Evolutionary conservation across 2,797 vertebrate genomes (phyloP).

Genomic region (Coreius guichenoti): DNA sequence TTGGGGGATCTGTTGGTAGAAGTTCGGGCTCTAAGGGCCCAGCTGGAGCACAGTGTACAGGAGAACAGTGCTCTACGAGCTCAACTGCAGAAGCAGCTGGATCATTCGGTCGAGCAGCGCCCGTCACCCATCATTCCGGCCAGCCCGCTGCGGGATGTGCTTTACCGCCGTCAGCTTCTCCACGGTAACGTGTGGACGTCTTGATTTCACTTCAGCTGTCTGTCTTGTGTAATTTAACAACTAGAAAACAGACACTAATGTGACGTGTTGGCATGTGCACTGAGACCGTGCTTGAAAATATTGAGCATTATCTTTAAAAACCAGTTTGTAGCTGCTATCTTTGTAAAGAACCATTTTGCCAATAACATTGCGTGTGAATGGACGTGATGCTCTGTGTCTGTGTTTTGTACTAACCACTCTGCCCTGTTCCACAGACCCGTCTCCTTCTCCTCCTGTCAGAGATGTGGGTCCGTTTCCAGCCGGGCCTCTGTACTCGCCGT

Average conservation of each 20-base stretch:
- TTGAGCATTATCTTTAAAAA: neutral
- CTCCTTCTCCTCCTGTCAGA: conserved; percentile 89
- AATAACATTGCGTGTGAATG: conserved; percentile 50
- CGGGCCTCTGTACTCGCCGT: conserved; percentile 77
- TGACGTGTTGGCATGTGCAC: neutral
- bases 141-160: conserved; percentile 76
- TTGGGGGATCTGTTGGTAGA: conserved; percentile 82
- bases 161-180: conserved; percentile 76
- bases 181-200: conserved; percentile 73
- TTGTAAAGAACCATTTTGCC: conserved; percentile 49
- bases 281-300: conserved; percentile 47
- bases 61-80: conserved; percentile 82
- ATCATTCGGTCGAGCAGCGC: conserved; percentile 58
- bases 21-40: conserved; percentile 80
- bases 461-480: conserved; percentile 87
- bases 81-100: conserved; percentile 85
- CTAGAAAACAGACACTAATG: neutral
- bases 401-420: conserved; percentile 28
- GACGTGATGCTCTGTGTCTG: conserved; percentile 10
- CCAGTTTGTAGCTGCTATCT: neutral
- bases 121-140: conserved; percentile 72
- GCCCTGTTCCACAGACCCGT: conserved; percentile 78
- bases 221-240: neutral
- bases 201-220: neutral
- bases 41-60: conserved; percentile 84